These are phyloP conservation scores for rat (Rattus norvegicus) DNA, from an alignment of 2,113 vertebrate genomes.

Conservation along the genomic window DNA sequence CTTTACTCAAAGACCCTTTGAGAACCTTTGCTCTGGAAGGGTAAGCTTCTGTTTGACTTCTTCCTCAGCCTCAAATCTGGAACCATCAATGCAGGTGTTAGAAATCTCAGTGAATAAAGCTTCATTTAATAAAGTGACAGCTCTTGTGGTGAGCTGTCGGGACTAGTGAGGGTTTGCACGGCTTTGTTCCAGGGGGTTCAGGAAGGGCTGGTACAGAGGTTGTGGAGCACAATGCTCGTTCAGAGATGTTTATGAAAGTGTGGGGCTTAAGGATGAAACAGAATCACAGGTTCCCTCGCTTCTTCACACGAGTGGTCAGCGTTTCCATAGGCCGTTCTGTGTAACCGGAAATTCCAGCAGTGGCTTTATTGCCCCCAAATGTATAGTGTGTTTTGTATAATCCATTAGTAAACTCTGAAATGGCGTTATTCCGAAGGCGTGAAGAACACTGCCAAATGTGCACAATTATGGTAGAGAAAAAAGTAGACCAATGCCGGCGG, in stretches of 20 bases:
- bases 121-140: neutral
- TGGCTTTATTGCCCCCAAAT: neutral
- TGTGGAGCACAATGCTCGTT: neutral
- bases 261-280: neutral
- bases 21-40: neutral
- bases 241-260: neutral
- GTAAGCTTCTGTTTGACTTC: neutral
- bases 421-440: neutral
- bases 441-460: neutral
- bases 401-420: neutral
- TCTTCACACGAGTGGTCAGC: neutral
- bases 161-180: conserved; percentile 4
- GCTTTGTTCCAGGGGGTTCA: neutral
- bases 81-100: neutral
- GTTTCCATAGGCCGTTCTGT: neutral
- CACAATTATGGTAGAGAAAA: neutral
- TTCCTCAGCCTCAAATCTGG: neutral
- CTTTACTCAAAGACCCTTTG: neutral
- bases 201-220: neutral
- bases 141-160: neutral
- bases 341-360: neutral
- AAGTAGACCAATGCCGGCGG: too few species aligned
- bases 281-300: neutral
- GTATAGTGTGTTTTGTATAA: neutral
- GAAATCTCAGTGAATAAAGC: neutral